Base-by-base conservation (phyloP, 2,797 vertebrate genomes). In the Periophthalmus magnuspinnatus region DNA sequence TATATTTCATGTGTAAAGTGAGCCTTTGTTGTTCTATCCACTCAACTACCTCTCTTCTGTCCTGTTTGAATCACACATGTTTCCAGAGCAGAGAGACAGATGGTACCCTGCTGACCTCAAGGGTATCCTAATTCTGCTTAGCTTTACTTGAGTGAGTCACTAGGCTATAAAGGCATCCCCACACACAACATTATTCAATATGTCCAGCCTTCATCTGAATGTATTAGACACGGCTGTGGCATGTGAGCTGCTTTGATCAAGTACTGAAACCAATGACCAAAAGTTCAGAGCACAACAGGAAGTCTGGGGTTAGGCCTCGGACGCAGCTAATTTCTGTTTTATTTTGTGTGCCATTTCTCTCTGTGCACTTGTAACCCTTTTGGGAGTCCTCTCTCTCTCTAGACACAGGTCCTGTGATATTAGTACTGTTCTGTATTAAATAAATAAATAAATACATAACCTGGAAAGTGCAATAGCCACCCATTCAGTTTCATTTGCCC, bases 281-380 rank as follows among this genome's bases (percentile, higher is more conserved):
- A 66, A 6, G 82, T 84, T 84, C 81, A 84, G 86, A 84, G 84
- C 90, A 89, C 86, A 92, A 91, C 92, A 93, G 93, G 92, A 94
- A 45, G 41, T 45, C 41, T 90, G 81, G 78, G 91, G 88, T 92
- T 90, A 86, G 47, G 55, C 78, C 60, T 72, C 58, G 87, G 92
- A 93, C 89, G 92, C 84, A 68, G 74, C 73, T 58, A 88, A 90
- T 93, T 93, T 93, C 93, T 93, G 93, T 93, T 94, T 90, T 89
- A 59, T 71, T 50, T 17, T 50, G 19, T 50, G 48, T 76, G 82
- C 84, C 67, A 76, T 79, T 89, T 73, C 78, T 78, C 16, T 56
- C 66, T 14, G 28, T 28, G 28, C 28, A 28, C 28, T 28, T n/a
- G n/a, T 7, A 28, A 14, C 3, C 13, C 55, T 57, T 24, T 28